These are phyloP conservation scores for Neoitamus cyanurus DNA, from an alignment of 2,888 invertebrate species.

Conservation along the genomic window DNA sequence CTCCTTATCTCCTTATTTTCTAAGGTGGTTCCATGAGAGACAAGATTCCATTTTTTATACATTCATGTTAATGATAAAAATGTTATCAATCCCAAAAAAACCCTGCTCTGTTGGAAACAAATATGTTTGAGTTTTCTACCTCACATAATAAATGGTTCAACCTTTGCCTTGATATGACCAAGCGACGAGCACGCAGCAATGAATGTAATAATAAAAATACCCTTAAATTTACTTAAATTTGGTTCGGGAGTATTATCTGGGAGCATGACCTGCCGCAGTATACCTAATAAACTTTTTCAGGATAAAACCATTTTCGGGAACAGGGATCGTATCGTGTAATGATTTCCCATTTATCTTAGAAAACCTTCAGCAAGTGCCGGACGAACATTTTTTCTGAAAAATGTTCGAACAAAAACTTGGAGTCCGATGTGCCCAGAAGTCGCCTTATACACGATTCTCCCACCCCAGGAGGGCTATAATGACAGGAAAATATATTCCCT, in stretches of 20 bases:
- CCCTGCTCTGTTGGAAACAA: too few relatives aligned
- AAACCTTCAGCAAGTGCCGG: background rate
- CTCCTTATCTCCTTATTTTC: too few relatives aligned
- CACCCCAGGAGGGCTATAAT: background rate
- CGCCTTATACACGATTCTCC: too few relatives aligned
- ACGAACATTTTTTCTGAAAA: background rate
- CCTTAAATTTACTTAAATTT: background rate
- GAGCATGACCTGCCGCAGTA: background rate
- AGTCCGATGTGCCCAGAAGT: background rate
- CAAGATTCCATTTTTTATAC: too few relatives aligned
- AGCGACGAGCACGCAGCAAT: too few relatives aligned
- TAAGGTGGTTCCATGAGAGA: too few relatives aligned
- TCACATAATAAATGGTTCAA: too few relatives aligned
- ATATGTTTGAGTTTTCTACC: too few relatives aligned
- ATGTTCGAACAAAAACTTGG: background rate
- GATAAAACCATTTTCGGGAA: background rate
- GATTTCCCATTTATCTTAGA: background rate
- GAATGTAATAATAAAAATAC: too few relatives aligned
- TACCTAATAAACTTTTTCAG: background rate
- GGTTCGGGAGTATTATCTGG: background rate
- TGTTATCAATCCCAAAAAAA: too few relatives aligned
- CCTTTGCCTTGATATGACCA: too few relatives aligned
- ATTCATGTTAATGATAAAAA: too few relatives aligned
- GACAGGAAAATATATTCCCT: background rate
- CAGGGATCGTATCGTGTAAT: background rate